These are phyloP conservation scores for Heliconius cydno DNA, from an alignment of 2,888 invertebrate species.

Conservation along the genomic window DNA sequence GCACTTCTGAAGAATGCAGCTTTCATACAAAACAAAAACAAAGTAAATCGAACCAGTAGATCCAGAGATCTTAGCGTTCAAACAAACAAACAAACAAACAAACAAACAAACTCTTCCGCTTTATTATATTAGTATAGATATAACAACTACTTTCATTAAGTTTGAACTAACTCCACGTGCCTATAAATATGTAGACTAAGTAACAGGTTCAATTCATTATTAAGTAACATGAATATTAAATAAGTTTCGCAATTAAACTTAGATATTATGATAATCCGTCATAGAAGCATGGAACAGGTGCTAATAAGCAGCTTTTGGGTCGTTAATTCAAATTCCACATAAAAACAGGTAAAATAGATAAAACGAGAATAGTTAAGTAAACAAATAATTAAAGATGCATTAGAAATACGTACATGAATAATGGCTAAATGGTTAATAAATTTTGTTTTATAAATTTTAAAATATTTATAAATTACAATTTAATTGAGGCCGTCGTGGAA, in stretches of 20 bases:
- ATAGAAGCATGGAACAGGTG: slow-evolving; percentile 3
- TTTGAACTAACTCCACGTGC: not conserved
- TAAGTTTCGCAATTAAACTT: slow-evolving; percentile 4
- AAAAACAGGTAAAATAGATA: not conserved
- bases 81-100: too few relatives aligned
- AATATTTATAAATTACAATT: too few relatives aligned
- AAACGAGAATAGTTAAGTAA: too few relatives aligned
- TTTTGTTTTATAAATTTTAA: not conserved
- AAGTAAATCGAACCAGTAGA: too few relatives aligned
- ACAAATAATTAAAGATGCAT: not conserved
- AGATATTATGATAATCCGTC: slow-evolving; percentile 14
- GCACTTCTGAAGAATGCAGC: too few relatives aligned
- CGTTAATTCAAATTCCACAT: not conserved
- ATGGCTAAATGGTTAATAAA: not conserved
- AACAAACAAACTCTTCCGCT: too few relatives aligned
- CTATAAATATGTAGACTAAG: not conserved
- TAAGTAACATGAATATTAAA: slow-evolving; percentile 13
- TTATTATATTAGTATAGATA: too few relatives aligned
- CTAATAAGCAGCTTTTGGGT: not conserved
- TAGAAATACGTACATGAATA: not conserved
- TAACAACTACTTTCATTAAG: not conserved
- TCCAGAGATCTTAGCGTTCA: too few relatives aligned
- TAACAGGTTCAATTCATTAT: slow-evolving; percentile 8
- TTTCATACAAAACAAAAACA: too few relatives aligned
- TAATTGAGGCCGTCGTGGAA: too few relatives aligned